Evolutionary conservation across 2,797 vertebrate genomes (phyloP).

Genomic region (Mastacembelus armatus): DNA sequence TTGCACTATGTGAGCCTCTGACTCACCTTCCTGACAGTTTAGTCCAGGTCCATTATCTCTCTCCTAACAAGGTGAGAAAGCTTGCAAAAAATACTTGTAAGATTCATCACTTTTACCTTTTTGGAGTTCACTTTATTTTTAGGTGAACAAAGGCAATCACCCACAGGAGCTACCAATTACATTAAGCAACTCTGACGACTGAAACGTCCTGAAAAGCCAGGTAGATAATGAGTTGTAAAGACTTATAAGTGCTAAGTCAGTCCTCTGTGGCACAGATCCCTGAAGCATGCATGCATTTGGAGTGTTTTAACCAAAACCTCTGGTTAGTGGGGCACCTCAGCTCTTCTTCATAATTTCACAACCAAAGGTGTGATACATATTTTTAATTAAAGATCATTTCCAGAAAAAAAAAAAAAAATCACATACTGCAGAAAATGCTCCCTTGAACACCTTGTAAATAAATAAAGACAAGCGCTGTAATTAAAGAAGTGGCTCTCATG

Average conservation of each 20-base stretch:
- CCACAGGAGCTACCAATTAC: conserved; percentile 21
- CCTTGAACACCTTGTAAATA: conserved; percentile 60
- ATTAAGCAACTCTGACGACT: conserved; percentile 17
- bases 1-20: conserved; percentile 8
- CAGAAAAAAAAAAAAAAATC: too few species aligned
- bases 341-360: conserved; percentile 36
- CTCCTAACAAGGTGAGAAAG: too few species aligned
- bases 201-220: conserved; percentile 19
- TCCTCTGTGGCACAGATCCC: conserved; percentile 21
- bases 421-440: conserved; percentile 33
- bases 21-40: too few species aligned
- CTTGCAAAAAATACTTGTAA: background rate
- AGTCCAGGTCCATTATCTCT: conserved; percentile 19
- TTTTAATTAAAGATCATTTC: conserved; percentile 62
- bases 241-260: conserved; percentile 14
- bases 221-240: conserved; percentile 7
- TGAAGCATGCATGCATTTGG: conserved; percentile 16
- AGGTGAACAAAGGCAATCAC: conserved; percentile 23
- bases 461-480: conserved; percentile 59
- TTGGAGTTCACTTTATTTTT: conserved; percentile 21
- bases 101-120: conserved; percentile 15
- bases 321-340: background rate
- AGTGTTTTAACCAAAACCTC: conserved; percentile 24
- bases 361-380: conserved; percentile 41
- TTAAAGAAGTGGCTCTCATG: conserved; percentile 68